Base-by-base conservation (phyloP, 1,140 invertebrate genomes). In the Harlomillsia oculata region DNA sequence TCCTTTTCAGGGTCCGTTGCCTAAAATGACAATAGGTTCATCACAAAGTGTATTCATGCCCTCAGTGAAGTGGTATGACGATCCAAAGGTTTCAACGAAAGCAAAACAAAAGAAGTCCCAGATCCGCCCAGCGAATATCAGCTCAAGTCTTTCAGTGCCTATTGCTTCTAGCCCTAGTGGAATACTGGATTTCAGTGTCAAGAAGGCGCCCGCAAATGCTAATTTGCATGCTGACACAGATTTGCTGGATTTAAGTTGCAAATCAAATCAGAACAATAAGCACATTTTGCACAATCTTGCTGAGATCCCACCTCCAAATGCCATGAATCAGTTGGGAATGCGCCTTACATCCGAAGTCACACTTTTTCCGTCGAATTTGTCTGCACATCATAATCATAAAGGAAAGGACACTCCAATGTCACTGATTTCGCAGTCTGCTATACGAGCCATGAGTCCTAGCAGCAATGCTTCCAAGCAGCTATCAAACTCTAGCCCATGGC, bases 321-420 rank as follows among this genome's bases (percentile, higher is more conserved):
- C 43, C 14, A 60, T 65, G 54, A 59, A 62, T 37, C 51, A 62
- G 43, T n/a, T 57, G 18, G 64, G 64, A 3, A 32, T 65, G 8
- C 56, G 55, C 3, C 45, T 65, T 1, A 62, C 64, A 13, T 62
- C 60, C 3, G 64, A 65, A 59, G 64, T 62, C 1, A 65, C 60
- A 3, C 53, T 65, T 5, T 64, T 61, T 21, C 63, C 63, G 5
- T 64, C 62, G 14, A 53, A 49, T 20, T 13, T 36, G 34, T 43
- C 55, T n/a, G 36, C 55, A 23, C 28, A 21, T n/a, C 41, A 44
- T 45, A 25, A 29, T 56, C 46, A 57, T 5, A 41, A 48, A 11
- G 28, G 28, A 32, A n/a, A n/a, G n/a, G n/a, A n/a, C n/a, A n/a
- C n/a, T n/a, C 5, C 43, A 45, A 45, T 45, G 14, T 23, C 20